These are phyloP conservation scores for Diorhabda carinulata DNA, from an alignment of 1,140 invertebrate genomes.

Conservation along the genomic window DNA sequence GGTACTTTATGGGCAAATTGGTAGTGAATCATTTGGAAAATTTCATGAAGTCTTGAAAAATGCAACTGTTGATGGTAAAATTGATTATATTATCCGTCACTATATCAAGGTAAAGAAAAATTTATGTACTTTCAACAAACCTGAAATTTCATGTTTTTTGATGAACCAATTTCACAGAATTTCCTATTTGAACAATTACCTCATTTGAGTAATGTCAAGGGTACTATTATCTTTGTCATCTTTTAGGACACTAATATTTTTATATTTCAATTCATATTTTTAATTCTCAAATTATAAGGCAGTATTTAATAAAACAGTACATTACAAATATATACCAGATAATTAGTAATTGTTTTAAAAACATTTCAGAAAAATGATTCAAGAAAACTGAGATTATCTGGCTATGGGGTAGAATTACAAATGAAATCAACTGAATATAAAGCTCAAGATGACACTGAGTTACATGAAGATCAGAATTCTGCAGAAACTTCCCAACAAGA, in stretches of 20 bases:
- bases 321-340: too few relatives aligned
- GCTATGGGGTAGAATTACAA: conserved; percentile 97
- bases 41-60: conserved; percentile 72
- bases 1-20: conserved; percentile 83
- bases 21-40: conserved; percentile 64
- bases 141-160: not conserved
- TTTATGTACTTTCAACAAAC: conserved; percentile 5
- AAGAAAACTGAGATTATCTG: conserved; percentile 75
- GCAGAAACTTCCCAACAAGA: conserved; percentile 56
- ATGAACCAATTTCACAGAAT: too few relatives aligned
- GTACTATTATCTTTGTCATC: too few relatives aligned
- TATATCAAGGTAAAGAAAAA: conserved; percentile 64
- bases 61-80: conserved; percentile 61
- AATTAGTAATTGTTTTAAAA: too few relatives aligned
- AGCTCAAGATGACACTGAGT: conserved; percentile 90
- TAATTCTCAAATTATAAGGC: conserved; percentile 15
- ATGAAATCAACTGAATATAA: conserved; percentile 99
- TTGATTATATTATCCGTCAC: conserved; percentile 87
- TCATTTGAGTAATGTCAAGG: too few relatives aligned
- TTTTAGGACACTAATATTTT: not conserved
- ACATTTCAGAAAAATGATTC: conserved; percentile 53
- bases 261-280: conserved; percentile 13
- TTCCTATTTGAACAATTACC: too few relatives aligned
- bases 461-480: conserved; percentile 52
- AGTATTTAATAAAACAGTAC: too few relatives aligned